Evolutionary conservation across 1,140 invertebrate genomes (phyloP).

Genomic region (Trichogramma pretiosum): DNA sequence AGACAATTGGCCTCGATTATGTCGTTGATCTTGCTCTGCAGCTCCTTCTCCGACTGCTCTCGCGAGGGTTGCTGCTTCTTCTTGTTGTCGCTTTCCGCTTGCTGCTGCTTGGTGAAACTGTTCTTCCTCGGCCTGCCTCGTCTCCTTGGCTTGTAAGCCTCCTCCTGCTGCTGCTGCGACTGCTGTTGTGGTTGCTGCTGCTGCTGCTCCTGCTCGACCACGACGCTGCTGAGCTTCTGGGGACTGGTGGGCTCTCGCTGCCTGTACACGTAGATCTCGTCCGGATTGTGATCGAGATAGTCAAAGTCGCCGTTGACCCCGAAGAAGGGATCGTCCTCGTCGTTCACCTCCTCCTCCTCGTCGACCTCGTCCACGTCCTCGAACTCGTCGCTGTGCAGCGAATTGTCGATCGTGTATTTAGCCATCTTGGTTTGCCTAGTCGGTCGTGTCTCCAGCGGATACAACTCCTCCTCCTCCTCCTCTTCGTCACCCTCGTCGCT

Average conservation of each 20-base stretch:
- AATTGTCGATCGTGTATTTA: not conserved
- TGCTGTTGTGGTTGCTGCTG: not conserved
- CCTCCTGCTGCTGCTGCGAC: not conserved
- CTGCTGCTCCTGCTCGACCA: not conserved
- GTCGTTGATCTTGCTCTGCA: conserved; percentile 29
- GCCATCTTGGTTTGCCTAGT: not conserved
- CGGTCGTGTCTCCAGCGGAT: not conserved
- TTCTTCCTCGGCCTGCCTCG: conserved; percentile 9
- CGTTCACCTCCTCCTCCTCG: not conserved
- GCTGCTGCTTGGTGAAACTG: not conserved
- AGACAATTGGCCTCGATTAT: conserved; percentile 35
- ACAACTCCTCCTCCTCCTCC: not conserved
- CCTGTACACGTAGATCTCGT: conserved; percentile 25
- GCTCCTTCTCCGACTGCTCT: conserved; percentile 32
- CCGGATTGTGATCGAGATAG: conserved; percentile 8
- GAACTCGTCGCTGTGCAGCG: not conserved
- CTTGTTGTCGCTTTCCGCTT: conserved; percentile 8
- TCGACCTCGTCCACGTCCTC: conserved; percentile 2
- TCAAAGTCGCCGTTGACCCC: conserved; percentile 10
- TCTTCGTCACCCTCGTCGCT: not conserved
- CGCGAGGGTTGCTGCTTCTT: conserved; percentile 1
- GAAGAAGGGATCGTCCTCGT: not conserved
- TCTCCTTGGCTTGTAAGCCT: not conserved
- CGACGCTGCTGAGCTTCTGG: no score
- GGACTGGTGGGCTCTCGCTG: conserved; percentile 12